These are phyloP conservation scores for Drosophila sordidula DNA, from an alignment of 2,888 invertebrate species.

Conservation along the genomic window DNA sequence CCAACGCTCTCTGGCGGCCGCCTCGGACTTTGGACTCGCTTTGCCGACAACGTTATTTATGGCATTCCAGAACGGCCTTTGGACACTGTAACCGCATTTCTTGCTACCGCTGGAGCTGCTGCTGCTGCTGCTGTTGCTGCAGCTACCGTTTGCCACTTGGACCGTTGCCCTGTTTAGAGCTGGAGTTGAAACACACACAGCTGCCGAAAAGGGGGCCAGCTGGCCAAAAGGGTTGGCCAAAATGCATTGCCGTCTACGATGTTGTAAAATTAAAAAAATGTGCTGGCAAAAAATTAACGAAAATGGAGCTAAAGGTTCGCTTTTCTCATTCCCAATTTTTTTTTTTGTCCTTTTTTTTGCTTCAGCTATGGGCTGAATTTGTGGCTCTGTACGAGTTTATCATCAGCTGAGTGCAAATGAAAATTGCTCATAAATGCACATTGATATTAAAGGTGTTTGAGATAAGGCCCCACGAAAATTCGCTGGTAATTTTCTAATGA, in stretches of 20 bases:
- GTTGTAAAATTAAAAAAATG: conserved; percentile 72
- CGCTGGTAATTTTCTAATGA: not conserved
- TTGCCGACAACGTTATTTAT: conserved; percentile 80
- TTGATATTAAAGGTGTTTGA: conserved; percentile 51
- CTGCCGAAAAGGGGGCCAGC: conserved; percentile 27
- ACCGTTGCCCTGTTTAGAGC: conserved; percentile 74
- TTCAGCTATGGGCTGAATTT: conserved; percentile 9
- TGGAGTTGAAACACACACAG: conserved; percentile 21
- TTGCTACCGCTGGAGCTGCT: conserved; percentile 49
- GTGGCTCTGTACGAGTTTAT: conserved; percentile 39
- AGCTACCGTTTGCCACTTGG: conserved; percentile 53
- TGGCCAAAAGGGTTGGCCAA: conserved; percentile 47
- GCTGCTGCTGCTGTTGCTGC: conserved; percentile 10
- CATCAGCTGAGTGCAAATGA: conserved; percentile 51
- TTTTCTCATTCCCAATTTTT: conserved; percentile 15
- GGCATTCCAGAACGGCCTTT: conserved; percentile 81
- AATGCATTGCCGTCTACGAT: conserved; percentile 55
- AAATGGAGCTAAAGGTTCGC: conserved; percentile 57
- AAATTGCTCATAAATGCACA: conserved; percentile 57
- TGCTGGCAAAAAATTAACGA: conserved; percentile 66
- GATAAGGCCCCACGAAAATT: conserved; percentile 6
- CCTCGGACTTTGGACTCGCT: conserved; percentile 53
- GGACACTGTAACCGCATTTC: conserved; percentile 82
- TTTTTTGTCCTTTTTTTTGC: not conserved
- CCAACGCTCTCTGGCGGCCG: conserved; percentile 47